A percentile compares a stretch with the other conserved stretches of the same genome.
These are phyloP conservation scores for Zaprionus lineosus DNA, from an alignment of 2,888 invertebrate genomes.

Conservation along the genomic window DNA sequence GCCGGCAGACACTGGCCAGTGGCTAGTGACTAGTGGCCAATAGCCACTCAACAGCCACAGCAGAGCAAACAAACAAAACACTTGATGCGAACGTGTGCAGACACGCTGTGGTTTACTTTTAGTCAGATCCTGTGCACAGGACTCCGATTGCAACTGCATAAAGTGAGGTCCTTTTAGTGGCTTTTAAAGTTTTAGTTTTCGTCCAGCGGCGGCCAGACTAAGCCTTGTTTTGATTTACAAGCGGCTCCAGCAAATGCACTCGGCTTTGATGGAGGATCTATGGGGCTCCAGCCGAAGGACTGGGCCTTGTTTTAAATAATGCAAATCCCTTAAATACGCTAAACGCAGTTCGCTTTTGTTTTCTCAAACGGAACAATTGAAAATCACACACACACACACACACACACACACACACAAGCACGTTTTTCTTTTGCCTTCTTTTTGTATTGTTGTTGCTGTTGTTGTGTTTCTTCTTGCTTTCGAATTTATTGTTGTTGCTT, in stretches of 20 bases:
- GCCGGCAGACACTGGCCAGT: too few species aligned
- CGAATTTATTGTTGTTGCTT: constrained; percentile 21
- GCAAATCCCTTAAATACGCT: constrained; percentile 72
- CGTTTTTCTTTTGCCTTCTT: constrained; percentile 15
- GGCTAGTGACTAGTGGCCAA: not conserved
- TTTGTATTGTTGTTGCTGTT: constrained; percentile 10
- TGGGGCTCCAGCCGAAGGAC: constrained; percentile 6
- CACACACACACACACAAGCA: constrained; percentile 38
- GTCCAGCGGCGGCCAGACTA: not conserved
- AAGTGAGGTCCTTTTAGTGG: constrained; percentile 2
- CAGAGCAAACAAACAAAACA: constrained; percentile 67
- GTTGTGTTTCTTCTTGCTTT: constrained; percentile 2
- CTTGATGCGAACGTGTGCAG: constrained; percentile 62
- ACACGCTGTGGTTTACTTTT: constrained; percentile 36
- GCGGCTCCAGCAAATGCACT: constrained; percentile 40
- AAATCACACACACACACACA: constrained; percentile 48
- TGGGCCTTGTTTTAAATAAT: constrained; percentile 61
- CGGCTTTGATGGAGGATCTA: constrained; percentile 47
- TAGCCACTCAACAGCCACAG: constrained; percentile 9
- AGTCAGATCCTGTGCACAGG: constrained; percentile 10
- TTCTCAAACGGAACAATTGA: constrained; percentile 42
- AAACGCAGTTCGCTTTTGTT: constrained; percentile 43
- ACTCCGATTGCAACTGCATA: constrained; percentile 4
- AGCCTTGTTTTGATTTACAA: constrained; percentile 22
- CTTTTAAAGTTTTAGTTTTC: constrained; percentile 24